Conservation (phyloP, 2,888 invertebrate species). For the Mythimna lalbum region DNA sequence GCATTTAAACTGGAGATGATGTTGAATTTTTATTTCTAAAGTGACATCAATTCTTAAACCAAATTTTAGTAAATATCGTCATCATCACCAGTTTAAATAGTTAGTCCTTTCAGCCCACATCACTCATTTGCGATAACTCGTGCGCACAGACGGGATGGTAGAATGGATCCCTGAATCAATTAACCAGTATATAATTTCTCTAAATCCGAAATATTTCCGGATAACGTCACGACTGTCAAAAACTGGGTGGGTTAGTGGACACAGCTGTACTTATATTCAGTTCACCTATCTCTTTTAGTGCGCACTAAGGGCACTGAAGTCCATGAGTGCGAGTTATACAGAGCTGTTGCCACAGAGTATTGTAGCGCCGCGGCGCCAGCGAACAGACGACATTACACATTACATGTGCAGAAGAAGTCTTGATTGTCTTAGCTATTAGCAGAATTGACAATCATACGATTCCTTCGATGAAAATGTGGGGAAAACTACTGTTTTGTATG, state of each 20-base stretch:
- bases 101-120: conserved; percentile 1
- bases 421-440: not conserved
- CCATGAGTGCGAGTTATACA: not conserved
- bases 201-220: not conserved
- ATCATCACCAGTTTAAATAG: conserved; percentile 9
- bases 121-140: conserved; percentile 22
- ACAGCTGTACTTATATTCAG: not conserved
- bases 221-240: not conserved
- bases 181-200: too few species aligned
- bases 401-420: too few species aligned
- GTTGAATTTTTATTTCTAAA: not conserved
- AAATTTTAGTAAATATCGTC: not conserved
- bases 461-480: not conserved
- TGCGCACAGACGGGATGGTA: not conserved
- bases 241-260: not conserved
- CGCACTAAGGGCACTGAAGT: not conserved
- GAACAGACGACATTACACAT: not conserved
- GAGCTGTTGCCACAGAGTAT: not conserved
- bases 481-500: not conserved
- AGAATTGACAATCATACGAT: not conserved
- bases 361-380: not conserved
- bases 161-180: not conserved
- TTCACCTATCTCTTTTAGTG: too few species aligned
- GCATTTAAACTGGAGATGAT: conserved; percentile 4
- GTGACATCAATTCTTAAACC: not conserved